Evolutionary conservation across 2,888 invertebrate species (phyloP), one percentile per base, ranked within the genome.

Genomic region (Axea sp.): DNA sequence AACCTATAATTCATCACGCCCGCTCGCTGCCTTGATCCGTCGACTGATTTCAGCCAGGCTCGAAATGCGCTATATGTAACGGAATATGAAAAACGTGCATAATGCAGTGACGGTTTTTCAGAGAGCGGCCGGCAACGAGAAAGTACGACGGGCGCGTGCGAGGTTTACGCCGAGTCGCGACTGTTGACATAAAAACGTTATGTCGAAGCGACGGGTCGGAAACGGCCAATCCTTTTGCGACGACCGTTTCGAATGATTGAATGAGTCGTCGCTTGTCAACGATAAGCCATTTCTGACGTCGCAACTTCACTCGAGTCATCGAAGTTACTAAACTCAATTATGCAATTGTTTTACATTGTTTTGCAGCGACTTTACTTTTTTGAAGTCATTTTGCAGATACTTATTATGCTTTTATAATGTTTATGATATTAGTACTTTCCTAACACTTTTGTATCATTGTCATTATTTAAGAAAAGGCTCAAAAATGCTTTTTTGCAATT

Each of bases 121-220:
- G n/a, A 2, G 19, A 4, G 4, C 24, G 6, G 22, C 2, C 28
- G n/a, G 22, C 39, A 5, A 3, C 39, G 43, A 26, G 43, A 43
- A 43, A 43, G 43, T 43, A 26, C 26, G n/a, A n/a, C n/a, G n/a
- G 22, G 43, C 43, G 26, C 43, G 43, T 15, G 45, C 41, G 35
- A 3, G 15, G 35, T 11, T 19, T 22, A 22, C 7, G 9, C 14
- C 8, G 19, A 15, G 17, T n/a, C 53, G 53, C 11, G 15, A 7
- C 14, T 24, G 57, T 33, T 45, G 57, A 45, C 57, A 45, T 26
- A 59, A 59, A 59, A 59, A 59, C 43, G 57, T 45, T 43, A 26
- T 11, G 43, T 5, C 22, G 28, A 14, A 28, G n/a, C 28, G 31
- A 9, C 15, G 6, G 9, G 6, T 59, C 43, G 57, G 43, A 59